Base-by-base conservation (phyloP, 2,797 vertebrate species). In the Kryptopterus vitreolus region DNA sequence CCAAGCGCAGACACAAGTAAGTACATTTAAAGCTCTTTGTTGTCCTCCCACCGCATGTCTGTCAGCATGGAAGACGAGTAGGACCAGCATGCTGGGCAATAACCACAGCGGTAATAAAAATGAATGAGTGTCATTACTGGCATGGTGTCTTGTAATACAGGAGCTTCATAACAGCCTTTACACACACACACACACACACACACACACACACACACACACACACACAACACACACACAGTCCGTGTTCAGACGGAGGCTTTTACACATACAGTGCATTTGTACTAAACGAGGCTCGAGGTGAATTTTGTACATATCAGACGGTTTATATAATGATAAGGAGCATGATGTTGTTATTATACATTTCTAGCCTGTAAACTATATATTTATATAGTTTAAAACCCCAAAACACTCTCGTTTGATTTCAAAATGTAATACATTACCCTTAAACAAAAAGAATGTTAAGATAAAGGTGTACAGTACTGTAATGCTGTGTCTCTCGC, bases 81-180 rank as follows among this genome's bases (percentile, higher is more conserved):
- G 74, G 73, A 68, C 77, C 75, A 55, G 62, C 71, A 79, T 81
- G 71, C 80, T 74, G 81, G 78, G 71, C 82, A 87, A 89, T 77
- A 77, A 83, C 82, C 43, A 48, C 75, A 33, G 81, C 83, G 86
- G 75, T 91, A 92, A 92, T 92, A 89, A 89, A 91, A 92, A 93
- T 83, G 87, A 92, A 92, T 91, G 88, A 82, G 75, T 85, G 84
- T 87, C 88, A 89, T 92, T 90, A 90, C 77, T 38, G 83, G 74
- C 84, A 84, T 85, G 85, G 88, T 87, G 85, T 85, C 84, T 88
- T 84, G 80, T 88, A 88, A 86, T 79, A 85, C 84, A 81, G 80
- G 62, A 26, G 72, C 79, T 80, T 84, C 84, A 89, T 87, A 89
- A 89, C 86, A 76, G 65, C 63, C 73, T n/a, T n/a, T n/a, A n/a